Conservation (phyloP, 1,140 invertebrate species). For the Lordiphosa mommai region DNA sequence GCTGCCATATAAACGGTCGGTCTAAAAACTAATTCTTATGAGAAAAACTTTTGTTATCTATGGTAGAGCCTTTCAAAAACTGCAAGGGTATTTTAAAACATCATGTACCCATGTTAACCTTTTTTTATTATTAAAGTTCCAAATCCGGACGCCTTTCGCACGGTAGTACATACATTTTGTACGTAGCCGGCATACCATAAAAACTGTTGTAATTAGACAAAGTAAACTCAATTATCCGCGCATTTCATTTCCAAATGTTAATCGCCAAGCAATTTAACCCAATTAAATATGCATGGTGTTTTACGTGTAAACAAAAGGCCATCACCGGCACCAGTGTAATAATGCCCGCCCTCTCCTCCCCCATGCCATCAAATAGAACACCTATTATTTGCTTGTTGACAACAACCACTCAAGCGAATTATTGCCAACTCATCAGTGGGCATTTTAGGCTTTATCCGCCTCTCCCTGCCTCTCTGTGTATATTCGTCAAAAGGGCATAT, state of each 20-base stretch:
- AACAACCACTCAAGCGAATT: conserved; percentile 74
- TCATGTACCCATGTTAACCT: no score
- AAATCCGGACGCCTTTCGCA: no score
- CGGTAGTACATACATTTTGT: not conserved
- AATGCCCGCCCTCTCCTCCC: no score
- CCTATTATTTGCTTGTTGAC: conserved; percentile 76
- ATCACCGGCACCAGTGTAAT: conserved; percentile 35
- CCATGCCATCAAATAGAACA: conserved; percentile 58
- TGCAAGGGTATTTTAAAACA: no score
- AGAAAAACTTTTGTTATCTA: no score
- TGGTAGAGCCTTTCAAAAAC: no score
- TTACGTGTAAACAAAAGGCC: conserved; percentile 69
- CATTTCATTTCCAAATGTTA: conserved; percentile 71
- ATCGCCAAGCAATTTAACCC: conserved; percentile 74
- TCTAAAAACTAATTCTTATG: no score
- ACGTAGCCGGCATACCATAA: not conserved
- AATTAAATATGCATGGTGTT: conserved; percentile 74
- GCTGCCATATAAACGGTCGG: no score
- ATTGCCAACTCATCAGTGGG: conserved; percentile 76
- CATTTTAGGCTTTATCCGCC: conserved; percentile 66
- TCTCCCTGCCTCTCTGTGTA: conserved; percentile 8
- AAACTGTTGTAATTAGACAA: conserved; percentile 59
- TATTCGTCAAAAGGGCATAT: conserved; percentile 58
- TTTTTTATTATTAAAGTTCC: no score
- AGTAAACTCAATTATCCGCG: conserved; percentile 75